Evolutionary conservation across 2,888 invertebrate genomes (phyloP).

Genomic region (Habroteleia sp.): DNA sequence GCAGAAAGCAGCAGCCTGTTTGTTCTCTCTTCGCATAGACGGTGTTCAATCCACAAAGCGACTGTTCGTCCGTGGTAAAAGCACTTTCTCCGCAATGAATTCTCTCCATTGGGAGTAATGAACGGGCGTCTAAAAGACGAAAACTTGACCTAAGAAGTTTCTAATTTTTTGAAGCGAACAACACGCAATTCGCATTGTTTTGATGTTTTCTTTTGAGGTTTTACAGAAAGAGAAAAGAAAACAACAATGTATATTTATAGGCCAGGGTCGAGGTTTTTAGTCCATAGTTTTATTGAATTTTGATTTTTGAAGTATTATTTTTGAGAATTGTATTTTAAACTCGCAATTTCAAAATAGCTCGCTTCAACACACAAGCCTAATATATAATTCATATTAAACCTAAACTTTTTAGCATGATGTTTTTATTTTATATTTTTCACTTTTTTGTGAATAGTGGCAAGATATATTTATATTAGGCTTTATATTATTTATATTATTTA

Average conservation of each 20-base stretch:
- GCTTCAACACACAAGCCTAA: no score
- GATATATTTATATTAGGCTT: no score
- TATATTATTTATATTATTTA: no score
- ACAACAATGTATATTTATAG: slow-evolving; percentile 10
- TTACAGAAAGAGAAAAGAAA: slow-evolving; percentile 11
- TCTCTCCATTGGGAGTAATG: slow-evolving; percentile 10
- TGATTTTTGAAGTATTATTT: no score
- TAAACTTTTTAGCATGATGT: no score
- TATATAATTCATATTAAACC: no score
- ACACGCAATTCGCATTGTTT: slow-evolving; percentile 5
- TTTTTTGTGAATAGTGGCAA: no score
- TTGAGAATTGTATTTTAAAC: no score
- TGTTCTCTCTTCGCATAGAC: slow-evolving; percentile 31
- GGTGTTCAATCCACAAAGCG: slow-evolving; percentile 21
- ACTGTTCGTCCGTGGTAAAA: slow-evolving; percentile 35
- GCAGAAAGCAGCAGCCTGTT: slow-evolving; percentile 52
- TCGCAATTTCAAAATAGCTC: no score
- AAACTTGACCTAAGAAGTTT: slow-evolving; percentile 32
- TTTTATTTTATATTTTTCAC: no score
- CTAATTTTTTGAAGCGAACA: slow-evolving; percentile 29
- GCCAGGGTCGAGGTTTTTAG: slow-evolving; percentile 3
- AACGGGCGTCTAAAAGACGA: slow-evolving; percentile 13
- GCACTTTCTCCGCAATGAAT: slow-evolving; percentile 50
- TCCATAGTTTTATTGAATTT: slow-evolving; percentile 14
- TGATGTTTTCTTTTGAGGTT: background rate